Base-by-base conservation (phyloP, 1,140 invertebrate species). In the Conopomorpha cramerella region DNA sequence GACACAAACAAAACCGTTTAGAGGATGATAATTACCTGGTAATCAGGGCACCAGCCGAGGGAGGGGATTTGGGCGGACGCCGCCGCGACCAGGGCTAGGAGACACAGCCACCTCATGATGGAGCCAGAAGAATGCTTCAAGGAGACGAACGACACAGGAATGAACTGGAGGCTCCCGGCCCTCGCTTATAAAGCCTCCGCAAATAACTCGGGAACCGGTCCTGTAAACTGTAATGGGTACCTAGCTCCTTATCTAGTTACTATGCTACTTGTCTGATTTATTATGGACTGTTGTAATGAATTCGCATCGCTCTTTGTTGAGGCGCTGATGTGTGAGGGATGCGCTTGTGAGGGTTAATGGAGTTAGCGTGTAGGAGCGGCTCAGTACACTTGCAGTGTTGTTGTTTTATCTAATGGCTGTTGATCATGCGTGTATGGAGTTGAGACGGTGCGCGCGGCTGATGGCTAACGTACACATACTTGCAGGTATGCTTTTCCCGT, bases 31-130 rank as follows among this genome's bases (percentile, higher is more conserved):
- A 49, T 55, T 43, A 79, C 74, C 61, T 71, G 70, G 51, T 66
- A 77, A 37, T 78, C 74, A 1, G 77, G 77, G 41, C 77, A 79
- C 67, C 73, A 79, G 46, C 77, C 77, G 30, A 79, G 41, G 15
- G 73, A 73, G 0, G 77, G 77, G 31, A 78, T 76, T 43, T 79
- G 74, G 16, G 77, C 74, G 1, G 64, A 52, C 4, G 66, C 70
- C 4, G 59, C 45, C 12, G 67, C 64, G 7, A 71, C 33, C 11
- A 77, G 40, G 31, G 59, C 41, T 14, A 78, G 43, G 6, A 64
- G 38, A 28, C 42, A 46, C 12, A 67, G 39, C 28, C 43, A 46
- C 67, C 71, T 73, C 74, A 79, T 79, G 33, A 35, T 68, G 43
- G 26, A 40, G 35, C 18, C 30, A 26, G 38, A 8, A 33, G 41